Base-by-base conservation (phyloP, 30 jellyfish, hydroid and myxozoan genomes). In the Catostylus mosaicus region DNA sequence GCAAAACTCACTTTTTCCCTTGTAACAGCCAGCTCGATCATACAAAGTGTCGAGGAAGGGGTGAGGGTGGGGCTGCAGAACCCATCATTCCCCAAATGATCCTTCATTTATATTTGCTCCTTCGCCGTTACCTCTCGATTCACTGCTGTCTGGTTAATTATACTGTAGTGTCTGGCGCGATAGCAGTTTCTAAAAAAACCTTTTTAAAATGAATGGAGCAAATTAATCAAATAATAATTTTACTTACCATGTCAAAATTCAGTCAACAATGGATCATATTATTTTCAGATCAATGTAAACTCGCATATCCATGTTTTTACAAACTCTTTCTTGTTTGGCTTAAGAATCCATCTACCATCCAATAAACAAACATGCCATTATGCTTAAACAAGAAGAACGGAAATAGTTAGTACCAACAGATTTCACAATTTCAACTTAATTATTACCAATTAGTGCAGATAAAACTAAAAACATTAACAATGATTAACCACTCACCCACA, bases 281-380 rank as follows among this genome's bases (percentile, higher is more conserved):
- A 82, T 82, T 82, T 82, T 82, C 92, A 82, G 79, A 82, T 82
- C 92, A 82, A 70, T 50, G 86, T 59, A 82, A 69, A 82, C 75
- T 37, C 48, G 67, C 66, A 32, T 37, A 72, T 82, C 85, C 86
- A n/a, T 35, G 57, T 82, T 30, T 22, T 82, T 82, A 54, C 86
- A 67, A 67, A 51, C 14, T 52, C 74, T 37, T n/a, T 54, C 46
- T 5, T 69, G 92, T 48, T 82, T 67, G 92, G 92, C 75, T 82
- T 67, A 69, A 30, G 29, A 29, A 36, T 60, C 80, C 59, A 82
- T 82, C 71, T 51, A 71, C 34, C 92, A 82, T 82, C 92, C 75
- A 67, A 69, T 67, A 73, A 61, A 56, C 75, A 82, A 82, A 82
- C 52, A 82, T 24, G 22, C 29, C 46, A 76, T 14, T 32, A 16